Evolutionary conservation across 2,888 invertebrate species (phyloP).

Genomic region (Conus canariensis): DNA sequence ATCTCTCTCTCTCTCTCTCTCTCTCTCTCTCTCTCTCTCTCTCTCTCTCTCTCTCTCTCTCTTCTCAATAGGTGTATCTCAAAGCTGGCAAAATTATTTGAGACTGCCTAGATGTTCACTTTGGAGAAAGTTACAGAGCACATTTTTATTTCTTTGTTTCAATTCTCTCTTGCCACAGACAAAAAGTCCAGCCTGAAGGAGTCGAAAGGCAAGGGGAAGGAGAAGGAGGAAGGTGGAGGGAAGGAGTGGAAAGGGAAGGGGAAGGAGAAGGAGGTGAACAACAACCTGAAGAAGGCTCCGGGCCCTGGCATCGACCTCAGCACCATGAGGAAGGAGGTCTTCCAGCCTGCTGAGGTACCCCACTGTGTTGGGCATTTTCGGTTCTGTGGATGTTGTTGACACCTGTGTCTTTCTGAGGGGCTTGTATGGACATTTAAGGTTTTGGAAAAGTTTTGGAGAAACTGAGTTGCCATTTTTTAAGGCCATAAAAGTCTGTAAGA

Average conservation of each 20-base stretch:
- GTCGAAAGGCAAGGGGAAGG: slow-evolving; percentile 52
- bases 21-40: neutral
- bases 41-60: neutral
- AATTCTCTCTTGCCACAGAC: slow-evolving; percentile 29
- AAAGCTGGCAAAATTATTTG: no score
- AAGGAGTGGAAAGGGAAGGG: slow-evolving; percentile 55
- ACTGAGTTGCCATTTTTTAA: no score
- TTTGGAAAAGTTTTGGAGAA: neutral
- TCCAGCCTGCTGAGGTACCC: slow-evolving; percentile 53
- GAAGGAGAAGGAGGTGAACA: slow-evolving; percentile 55
- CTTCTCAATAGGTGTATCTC: neutral
- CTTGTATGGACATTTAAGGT: neutral
- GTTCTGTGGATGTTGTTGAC: neutral
- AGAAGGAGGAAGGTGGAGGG: slow-evolving; percentile 49
- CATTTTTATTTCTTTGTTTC: neutral
- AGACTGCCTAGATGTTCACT: no score
- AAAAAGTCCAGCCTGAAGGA: slow-evolving; percentile 57
- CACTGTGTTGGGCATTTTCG: neutral
- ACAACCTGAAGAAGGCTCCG: slow-evolving; percentile 54
- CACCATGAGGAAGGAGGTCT: slow-evolving; percentile 68
- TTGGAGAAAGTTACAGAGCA: no score
- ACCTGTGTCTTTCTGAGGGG: neutral
- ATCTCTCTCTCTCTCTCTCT: neutral
- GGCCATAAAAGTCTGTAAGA: no score
- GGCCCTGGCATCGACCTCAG: slow-evolving; percentile 66